Percentiles rank a stretch among this genome's conserved stretches.
Conservation (phyloP, 2,888 invertebrate species). For the Ophion ellenae region DNA sequence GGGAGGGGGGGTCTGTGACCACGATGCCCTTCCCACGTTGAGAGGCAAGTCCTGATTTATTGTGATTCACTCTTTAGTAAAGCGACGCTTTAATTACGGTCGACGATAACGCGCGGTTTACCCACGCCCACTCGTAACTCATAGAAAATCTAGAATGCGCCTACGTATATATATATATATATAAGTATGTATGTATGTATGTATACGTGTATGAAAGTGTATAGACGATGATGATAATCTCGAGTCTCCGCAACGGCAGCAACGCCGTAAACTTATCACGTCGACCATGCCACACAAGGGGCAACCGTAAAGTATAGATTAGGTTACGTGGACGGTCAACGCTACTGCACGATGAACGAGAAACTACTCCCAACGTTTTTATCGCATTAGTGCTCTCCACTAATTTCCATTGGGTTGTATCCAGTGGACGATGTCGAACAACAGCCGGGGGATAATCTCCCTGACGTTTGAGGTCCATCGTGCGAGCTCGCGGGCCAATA, state of each 20-base stretch:
- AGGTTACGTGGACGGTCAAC: constrained; percentile 70
- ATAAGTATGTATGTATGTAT: neutral
- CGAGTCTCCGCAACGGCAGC: constrained; percentile 28
- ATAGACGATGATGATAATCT: neutral
- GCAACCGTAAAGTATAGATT: constrained; percentile 75
- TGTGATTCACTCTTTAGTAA: constrained; percentile 75
- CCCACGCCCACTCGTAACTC: constrained; percentile 75
- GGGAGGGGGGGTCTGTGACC: neutral
- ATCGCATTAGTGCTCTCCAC: constrained; percentile 35
- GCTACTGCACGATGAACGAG: constrained; percentile 69
- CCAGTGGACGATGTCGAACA: neutral
- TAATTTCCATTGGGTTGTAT: constrained; percentile 30
- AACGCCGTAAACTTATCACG: constrained; percentile 72
- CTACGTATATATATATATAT: neutral
- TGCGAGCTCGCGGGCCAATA: neutral
- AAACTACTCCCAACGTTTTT: constrained; percentile 60
- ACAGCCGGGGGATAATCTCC: neutral
- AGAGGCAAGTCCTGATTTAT: constrained; percentile 71
- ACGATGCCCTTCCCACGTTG: constrained; percentile 23
- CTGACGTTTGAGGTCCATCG: neutral
- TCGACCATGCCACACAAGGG: constrained; percentile 64
- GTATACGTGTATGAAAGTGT: neutral
- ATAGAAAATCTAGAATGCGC: constrained; percentile 73
- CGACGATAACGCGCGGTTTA: constrained; percentile 77
- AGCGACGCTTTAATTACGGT: constrained; percentile 78